Base-by-base conservation (phyloP, 2,113 vertebrate species). In the Cyprinodon tularosa region DNA sequence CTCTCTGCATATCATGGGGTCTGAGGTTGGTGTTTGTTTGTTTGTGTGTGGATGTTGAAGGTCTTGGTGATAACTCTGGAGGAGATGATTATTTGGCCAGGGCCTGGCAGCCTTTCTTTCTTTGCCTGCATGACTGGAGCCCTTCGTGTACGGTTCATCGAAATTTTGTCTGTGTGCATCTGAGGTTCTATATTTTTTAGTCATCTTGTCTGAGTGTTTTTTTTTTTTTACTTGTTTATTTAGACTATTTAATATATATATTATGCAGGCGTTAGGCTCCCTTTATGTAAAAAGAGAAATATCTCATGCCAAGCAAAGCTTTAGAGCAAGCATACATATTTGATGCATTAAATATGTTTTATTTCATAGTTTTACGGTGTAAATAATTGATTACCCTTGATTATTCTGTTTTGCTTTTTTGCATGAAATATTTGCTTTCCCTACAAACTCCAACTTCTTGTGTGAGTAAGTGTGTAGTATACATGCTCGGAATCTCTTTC, bases 1-100 rank as follows among this genome's bases (percentile, higher is more conserved):
- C 71, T 84, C 66, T 60, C 62, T 53, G 86, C 79, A 45, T 85
- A 72, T 85, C 81, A 80, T 83, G 87, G 85, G 85, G 87, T 89
- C 87, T 71, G 71, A 76, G 82, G 81, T 77, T 90, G 87, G 88
- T 84, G 83, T 29, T 29, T 90, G 83, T 29, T 29, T 90, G 80
- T 90, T 89, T 91, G 88, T 84, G 84, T 85, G 84, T 88, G 80
- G 79, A 89, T 89, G 88, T 91, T 89, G 81, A 88, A 91, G 89
- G 89, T 86, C 77, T 87, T 89, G 89, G 88, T 92, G 89, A 92
- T 92, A 86, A 88, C 87, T 91, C 89, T 89, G 80, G 84, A 89
- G 85, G 89, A 92, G 84, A 93, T 93, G 91, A 94, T 93, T 92
- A 92, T 86, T 87, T 91, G 91, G 87, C 90, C 90, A 90, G 88